phyloP scores from a whole-genome alignment of 2,888 invertebrate genomes.

The Tricholauxania praeusta region DNA sequence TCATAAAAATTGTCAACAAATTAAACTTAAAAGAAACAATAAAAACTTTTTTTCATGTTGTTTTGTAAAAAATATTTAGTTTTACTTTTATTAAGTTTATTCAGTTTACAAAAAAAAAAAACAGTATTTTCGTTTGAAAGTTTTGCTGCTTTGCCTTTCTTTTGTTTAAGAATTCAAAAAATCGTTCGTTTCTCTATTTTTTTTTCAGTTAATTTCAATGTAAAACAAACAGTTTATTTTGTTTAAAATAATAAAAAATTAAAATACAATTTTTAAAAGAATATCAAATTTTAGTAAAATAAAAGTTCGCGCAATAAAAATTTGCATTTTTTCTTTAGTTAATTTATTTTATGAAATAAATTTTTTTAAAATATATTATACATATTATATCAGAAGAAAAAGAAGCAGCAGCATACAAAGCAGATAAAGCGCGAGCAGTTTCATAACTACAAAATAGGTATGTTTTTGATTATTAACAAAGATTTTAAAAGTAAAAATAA shows the following conservation, averaged over 20 bases:
- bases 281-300: not conserved
- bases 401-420: not conserved
- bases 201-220: not conserved
- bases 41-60: not conserved
- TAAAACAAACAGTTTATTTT: constrained; percentile 9
- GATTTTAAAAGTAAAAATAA: not conserved
- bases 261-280: constrained; percentile 5
- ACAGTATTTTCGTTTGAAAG: not conserved
- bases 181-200: constrained; percentile 25
- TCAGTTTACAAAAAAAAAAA: constrained; percentile 5
- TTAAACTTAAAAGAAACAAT: not conserved
- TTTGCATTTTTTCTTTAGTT: constrained; percentile 1
- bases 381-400: not conserved
- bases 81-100: not conserved
- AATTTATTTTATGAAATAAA: constrained; percentile 21
- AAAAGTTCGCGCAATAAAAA: not conserved
- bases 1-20: not conserved
- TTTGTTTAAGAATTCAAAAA: constrained; percentile 12
- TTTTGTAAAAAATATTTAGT: not conserved
- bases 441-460: too few species aligned
- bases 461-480: too few species aligned
- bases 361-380: constrained; percentile 23
- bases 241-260: constrained; percentile 13
- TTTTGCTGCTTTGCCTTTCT: not conserved
- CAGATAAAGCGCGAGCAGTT: not conserved